Evolutionary conservation across 2,797 vertebrate genomes (phyloP).

Genomic region (Myotis myotis): DNA sequence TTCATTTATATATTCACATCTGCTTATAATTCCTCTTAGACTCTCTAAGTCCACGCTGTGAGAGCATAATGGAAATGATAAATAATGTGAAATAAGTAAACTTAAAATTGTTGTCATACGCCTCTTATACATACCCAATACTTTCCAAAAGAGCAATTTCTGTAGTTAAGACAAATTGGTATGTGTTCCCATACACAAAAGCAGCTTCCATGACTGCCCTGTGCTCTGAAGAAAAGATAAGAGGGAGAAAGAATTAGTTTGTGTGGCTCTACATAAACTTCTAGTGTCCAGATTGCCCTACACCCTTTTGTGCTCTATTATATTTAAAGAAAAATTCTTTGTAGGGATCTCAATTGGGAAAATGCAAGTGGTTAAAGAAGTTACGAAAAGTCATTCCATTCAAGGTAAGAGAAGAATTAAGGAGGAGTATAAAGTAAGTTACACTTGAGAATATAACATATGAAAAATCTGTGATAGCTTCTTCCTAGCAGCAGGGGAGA

Average conservation of each 20-base stretch:
- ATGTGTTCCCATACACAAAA: constrained; percentile 92
- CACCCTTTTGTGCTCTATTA: not conserved
- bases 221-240: constrained; percentile 87
- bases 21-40: not conserved
- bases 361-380: not conserved
- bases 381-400: constrained; percentile 23
- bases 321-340: constrained; percentile 51
- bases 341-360: not conserved
- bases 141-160: constrained; percentile 89
- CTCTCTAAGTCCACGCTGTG: not conserved
- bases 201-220: constrained; percentile 95
- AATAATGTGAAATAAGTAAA: not conserved
- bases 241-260: constrained; percentile 17
- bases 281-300: not conserved
- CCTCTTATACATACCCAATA: constrained; percentile 85
- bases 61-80: not conserved
- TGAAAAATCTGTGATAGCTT: not conserved
- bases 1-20: not conserved
- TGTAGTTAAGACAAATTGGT: constrained; percentile 95
- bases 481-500: not conserved
- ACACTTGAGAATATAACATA: constrained; percentile 13
- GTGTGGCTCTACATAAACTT: not conserved
- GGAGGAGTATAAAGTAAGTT: constrained; percentile 4
- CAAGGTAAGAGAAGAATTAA: constrained; percentile 31
- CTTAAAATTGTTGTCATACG: not conserved